A percentile compares a stretch with the other conserved stretches of the same genome.
These are phyloP conservation scores for Cassiopea andromeda DNA, from an alignment of 30 jellyfish, hydroid and myxozoan genomes.

Conservation along the genomic window DNA sequence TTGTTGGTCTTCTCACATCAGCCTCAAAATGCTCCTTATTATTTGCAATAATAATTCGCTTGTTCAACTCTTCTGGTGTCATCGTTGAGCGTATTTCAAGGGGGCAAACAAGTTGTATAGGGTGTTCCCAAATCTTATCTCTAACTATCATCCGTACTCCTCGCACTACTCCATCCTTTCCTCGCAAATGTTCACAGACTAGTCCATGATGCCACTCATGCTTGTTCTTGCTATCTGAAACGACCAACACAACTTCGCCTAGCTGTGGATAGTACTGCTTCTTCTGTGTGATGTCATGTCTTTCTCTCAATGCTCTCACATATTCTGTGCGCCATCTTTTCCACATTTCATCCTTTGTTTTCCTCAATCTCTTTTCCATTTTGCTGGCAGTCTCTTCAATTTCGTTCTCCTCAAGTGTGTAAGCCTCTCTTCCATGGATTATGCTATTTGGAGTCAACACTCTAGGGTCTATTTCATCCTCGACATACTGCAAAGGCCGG, in stretches of 20 bases:
- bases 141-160: constrained; percentile 66
- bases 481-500: constrained; percentile 66
- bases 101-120: constrained; percentile 55
- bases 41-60: constrained; percentile 33
- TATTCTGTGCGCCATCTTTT: constrained; percentile 55
- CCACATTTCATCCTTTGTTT: constrained; percentile 54
- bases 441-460: constrained; percentile 56
- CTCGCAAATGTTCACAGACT: constrained; percentile 57
- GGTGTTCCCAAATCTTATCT: constrained; percentile 62
- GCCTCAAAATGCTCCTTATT: constrained; percentile 21
- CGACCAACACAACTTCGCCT: constrained; percentile 63
- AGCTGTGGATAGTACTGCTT: constrained; percentile 45
- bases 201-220: constrained; percentile 68
- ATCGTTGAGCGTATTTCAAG: constrained; percentile 33
- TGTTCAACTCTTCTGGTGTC: constrained; percentile 42
- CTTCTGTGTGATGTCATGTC: constrained; percentile 60
- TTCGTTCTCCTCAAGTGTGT: constrained; percentile 21
- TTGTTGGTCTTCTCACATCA: constrained; percentile 30
- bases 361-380: constrained; percentile 38
- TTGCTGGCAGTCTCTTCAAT: constrained; percentile 26
- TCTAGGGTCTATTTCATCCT: constrained; percentile 56
- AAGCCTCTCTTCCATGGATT: constrained; percentile 51
- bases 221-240: constrained; percentile 47
- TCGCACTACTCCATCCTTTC: constrained; percentile 59
- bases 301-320: constrained; percentile 53